Percentiles rank a stretch among this genome's conserved stretches.
Conservation (phyloP, 2,888 invertebrate species). For the Meiosimyza platycephala region DNA sequence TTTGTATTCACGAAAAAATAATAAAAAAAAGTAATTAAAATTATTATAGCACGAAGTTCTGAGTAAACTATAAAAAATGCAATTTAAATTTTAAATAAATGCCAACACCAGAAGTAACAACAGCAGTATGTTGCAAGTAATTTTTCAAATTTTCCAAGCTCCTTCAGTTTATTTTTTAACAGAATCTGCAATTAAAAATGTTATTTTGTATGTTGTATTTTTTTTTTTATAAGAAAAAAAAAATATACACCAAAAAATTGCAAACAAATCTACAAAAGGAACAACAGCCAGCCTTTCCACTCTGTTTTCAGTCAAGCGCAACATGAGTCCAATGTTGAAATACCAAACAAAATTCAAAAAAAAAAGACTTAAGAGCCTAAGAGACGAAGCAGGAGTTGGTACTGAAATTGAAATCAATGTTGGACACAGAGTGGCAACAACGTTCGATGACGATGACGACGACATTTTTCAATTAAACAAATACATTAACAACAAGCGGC, state of each 20-base stretch:
- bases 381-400: constrained; percentile 9
- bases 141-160: constrained; percentile 59
- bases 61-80: constrained; percentile 36
- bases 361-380: not conserved
- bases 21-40: too few relatives aligned
- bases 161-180: constrained; percentile 53
- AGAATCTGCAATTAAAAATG: constrained; percentile 59
- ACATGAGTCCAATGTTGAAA: not conserved
- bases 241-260: not conserved
- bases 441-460: constrained; percentile 37
- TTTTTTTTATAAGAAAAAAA: not conserved
- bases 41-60: too few relatives aligned
- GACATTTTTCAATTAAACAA: constrained; percentile 66
- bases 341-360: not conserved
- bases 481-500: constrained; percentile 54
- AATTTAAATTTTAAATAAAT: not conserved
- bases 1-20: too few relatives aligned
- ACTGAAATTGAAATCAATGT: constrained; percentile 31
- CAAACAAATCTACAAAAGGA: not conserved
- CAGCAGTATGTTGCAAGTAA: constrained; percentile 62
- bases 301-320: constrained; percentile 41
- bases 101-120: constrained; percentile 49
- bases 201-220: constrained; percentile 50
- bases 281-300: constrained; percentile 20
- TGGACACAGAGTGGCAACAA: constrained; percentile 27